Base-by-base conservation (phyloP, 2,797 vertebrate species). In the Novumbra hubbsi region DNA sequence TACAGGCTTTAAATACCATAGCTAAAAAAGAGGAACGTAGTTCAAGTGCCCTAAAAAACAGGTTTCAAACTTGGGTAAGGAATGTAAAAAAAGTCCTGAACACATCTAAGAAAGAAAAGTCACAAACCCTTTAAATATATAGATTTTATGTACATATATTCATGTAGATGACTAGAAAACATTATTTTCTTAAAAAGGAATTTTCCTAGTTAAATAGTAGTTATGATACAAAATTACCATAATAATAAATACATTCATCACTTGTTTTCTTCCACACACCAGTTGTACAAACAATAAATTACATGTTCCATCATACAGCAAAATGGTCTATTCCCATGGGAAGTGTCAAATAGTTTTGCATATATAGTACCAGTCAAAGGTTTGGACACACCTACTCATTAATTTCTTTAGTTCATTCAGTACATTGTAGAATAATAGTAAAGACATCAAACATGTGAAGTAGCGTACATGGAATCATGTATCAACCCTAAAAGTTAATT, bases 241-340 rank as follows among this genome's bases (percentile, higher is more conserved):
- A 93, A 93, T 91, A 95, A 96, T 98, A 99, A 99, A 99, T 99
- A 98, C 95, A 94, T 91, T 94, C 90, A 95, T 96, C 93, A 95
- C 92, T 93, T 92, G 90, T 94, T 84, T 68, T 94, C 41, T 91
- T 91, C 96, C 95, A 98, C 95, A 96, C 94, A 96, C 87, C 84
- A 95, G 94, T 96, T 96, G 92, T 95, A 96, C 95, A 96, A 96
- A 98, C 91, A 98, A 98, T 98, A 99, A 99, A 97, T 98, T 98
- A 98, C 96, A 95, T 93, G 94, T 95, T 90, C 88, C 87, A 91
- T 92, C 82, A 67, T 89, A 90, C 85, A 82, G 78, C 72, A 41
- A 83, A 80, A 81, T 55, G 73, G 77, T 84, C 71, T 87, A 77
- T 82, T 81, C 74, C 79, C 78, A 75, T 71, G 52, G 80, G 79